phyloP scores from a whole-genome alignment of 2,888 invertebrate genomes.

The Spilarctia lutea region DNA sequence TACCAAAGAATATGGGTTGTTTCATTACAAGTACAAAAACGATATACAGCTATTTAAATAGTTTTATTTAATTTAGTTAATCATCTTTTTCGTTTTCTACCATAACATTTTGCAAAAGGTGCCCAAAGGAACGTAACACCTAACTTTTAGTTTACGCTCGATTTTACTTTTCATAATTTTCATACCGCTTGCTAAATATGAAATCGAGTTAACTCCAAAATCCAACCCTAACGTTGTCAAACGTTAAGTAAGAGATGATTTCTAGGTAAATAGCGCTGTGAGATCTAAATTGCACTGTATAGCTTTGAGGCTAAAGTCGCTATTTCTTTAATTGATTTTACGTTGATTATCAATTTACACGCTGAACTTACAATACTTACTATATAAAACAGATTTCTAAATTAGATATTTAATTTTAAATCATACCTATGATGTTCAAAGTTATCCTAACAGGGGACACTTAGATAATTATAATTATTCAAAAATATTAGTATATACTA shows the following conservation, averaged over 20 bases:
- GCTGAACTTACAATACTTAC: neutral
- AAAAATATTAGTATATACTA: neutral
- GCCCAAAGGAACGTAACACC: too few species aligned
- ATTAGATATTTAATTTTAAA: neutral
- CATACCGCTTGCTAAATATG: too few species aligned
- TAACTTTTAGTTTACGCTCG: too few species aligned
- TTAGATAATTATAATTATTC: neutral
- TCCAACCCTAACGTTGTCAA: neutral
- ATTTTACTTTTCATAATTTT: too few species aligned
- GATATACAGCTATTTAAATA: neutral
- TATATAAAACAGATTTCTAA: neutral
- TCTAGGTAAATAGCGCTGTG: neutral
- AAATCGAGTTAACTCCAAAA: too few species aligned
- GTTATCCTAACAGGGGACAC: neutral
- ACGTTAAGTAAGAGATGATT: too few species aligned
- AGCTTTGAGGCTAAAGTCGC: neutral
- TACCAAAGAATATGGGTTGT: constrained; percentile 12
- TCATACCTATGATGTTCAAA: neutral
- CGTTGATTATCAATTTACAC: neutral
- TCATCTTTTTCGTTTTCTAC: too few species aligned
- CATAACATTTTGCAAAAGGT: too few species aligned
- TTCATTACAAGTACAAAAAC: neutral
- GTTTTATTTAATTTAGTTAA: too few species aligned
- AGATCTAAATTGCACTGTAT: neutral
- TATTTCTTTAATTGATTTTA: neutral